These are phyloP conservation scores for Cyclopterus lumpus DNA, from an alignment of 2,797 vertebrate genomes.

Conservation along the genomic window DNA sequence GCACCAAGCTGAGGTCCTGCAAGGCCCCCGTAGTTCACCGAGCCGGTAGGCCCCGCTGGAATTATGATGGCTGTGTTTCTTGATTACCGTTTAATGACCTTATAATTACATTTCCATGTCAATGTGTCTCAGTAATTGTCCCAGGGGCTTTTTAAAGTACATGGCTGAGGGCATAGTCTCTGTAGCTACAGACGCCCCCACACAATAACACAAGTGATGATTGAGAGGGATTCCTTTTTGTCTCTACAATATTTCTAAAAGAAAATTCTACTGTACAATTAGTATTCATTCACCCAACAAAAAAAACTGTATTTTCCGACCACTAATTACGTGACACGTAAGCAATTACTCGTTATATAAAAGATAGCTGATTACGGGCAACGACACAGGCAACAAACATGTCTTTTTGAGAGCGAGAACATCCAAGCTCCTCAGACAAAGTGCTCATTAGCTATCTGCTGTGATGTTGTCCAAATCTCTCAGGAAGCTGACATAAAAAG, in stretches of 20 bases:
- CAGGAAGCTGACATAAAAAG: neutral
- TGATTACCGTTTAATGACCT: constrained; percentile 79
- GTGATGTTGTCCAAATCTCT: neutral
- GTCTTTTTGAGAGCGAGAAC: neutral
- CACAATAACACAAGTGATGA: neutral
- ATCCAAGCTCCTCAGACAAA: neutral
- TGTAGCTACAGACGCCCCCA: neutral
- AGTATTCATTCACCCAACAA: neutral
- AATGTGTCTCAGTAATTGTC: constrained; percentile 70
- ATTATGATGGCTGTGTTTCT: constrained; percentile 61
- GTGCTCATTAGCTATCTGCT: neutral
- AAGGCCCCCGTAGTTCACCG: constrained; percentile 29
- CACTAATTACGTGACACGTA: neutral
- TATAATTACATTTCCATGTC: constrained; percentile 80
- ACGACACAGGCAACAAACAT: neutral
- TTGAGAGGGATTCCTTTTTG: neutral
- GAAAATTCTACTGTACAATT: neutral
- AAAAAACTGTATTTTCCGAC: constrained; percentile 2
- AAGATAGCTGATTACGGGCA: neutral
- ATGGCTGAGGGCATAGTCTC: constrained; percentile 13
- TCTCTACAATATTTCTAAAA: neutral
- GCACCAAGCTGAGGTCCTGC: neutral
- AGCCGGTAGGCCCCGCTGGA: constrained; percentile 58
- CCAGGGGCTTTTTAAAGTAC: constrained; percentile 58
- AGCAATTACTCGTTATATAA: neutral